phyloP scores from a whole-genome alignment of 2,113 vertebrate genomes.

The Apeltes quadracus region DNA sequence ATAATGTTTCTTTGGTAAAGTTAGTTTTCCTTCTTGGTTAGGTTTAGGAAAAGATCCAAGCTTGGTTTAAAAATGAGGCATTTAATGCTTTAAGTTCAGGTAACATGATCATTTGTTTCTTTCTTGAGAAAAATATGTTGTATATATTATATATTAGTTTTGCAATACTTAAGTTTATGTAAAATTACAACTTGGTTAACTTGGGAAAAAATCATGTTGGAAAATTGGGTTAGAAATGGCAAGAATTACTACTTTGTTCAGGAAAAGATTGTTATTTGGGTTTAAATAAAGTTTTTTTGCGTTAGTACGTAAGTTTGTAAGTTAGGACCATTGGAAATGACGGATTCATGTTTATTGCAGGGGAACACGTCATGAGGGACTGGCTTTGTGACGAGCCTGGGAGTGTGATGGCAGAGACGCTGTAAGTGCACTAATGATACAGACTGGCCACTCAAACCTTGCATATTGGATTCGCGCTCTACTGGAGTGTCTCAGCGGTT shows the following conservation, averaged over 20 bases:
- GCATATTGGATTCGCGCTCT: slow-evolving; percentile 72
- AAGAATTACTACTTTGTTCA: no score
- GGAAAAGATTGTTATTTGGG: neutral
- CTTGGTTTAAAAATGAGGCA: neutral
- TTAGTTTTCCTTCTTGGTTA: neutral
- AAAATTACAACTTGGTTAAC: neutral
- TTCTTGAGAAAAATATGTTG: neutral
- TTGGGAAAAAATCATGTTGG: no score
- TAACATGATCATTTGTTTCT: no score
- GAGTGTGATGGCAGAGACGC: slow-evolving; percentile 55
- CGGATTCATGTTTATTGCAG: slow-evolving; percentile 78
- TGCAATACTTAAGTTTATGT: neutral
- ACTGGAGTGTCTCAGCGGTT: slow-evolving; percentile 35
- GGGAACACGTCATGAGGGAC: slow-evolving; percentile 61
- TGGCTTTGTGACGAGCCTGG: slow-evolving; percentile 56
- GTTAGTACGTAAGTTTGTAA: neutral
- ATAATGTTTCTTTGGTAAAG: neutral
- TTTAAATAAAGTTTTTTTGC: no score
- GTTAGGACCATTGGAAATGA: slow-evolving; percentile 27
- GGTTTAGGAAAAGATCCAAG: no score
- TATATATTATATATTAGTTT: no score
- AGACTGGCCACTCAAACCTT: slow-evolving; percentile 68
- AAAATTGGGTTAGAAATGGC: no score
- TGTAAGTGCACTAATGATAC: slow-evolving; percentile 79
- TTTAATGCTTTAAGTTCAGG: neutral